Evolutionary conservation across 1,140 invertebrate species (phyloP).

Genomic region (Diorhabda carinulata): DNA sequence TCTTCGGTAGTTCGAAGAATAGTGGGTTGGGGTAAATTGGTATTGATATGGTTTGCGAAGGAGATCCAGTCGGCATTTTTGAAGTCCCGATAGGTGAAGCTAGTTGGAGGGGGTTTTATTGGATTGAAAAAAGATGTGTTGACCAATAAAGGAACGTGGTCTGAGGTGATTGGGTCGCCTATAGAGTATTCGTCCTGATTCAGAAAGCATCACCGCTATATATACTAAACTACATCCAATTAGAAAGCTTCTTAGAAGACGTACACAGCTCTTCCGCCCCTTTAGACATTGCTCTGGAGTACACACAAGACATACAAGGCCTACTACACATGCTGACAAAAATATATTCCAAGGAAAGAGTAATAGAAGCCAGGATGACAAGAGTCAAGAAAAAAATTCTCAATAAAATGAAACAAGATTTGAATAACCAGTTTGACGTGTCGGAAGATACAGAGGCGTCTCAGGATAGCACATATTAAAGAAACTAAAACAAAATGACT

Average conservation of each 20-base stretch:
- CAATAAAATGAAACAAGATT: neutral
- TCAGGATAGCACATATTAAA: neutral
- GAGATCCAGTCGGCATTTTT: too few relatives aligned
- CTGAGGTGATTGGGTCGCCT: too few relatives aligned
- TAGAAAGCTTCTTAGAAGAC: slow-evolving; percentile 9
- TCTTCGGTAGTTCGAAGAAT: too few relatives aligned
- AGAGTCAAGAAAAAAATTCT: slow-evolving; percentile 14
- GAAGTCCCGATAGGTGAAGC: too few relatives aligned
- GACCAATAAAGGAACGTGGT: too few relatives aligned
- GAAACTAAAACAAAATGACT: neutral
- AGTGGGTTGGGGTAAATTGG: too few relatives aligned
- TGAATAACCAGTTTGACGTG: neutral
- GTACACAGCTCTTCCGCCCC: neutral
- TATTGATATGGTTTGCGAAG: too few relatives aligned
- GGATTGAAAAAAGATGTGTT: too few relatives aligned
- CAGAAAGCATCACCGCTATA: neutral
- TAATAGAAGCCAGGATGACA: slow-evolving; percentile 8
- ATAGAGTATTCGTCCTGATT: slow-evolving; percentile 8
- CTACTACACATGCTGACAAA: slow-evolving; percentile 3
- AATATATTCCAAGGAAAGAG: slow-evolving; percentile 6
- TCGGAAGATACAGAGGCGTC: neutral
- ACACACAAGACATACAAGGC: slow-evolving; percentile 7
- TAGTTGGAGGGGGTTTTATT: too few relatives aligned
- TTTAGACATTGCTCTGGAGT: slow-evolving; percentile 1
- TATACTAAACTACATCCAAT: slow-evolving; percentile 5